Evolutionary conservation across 1,140 invertebrate genomes (phyloP).

Genomic region (Belonocnema kinseyi): DNA sequence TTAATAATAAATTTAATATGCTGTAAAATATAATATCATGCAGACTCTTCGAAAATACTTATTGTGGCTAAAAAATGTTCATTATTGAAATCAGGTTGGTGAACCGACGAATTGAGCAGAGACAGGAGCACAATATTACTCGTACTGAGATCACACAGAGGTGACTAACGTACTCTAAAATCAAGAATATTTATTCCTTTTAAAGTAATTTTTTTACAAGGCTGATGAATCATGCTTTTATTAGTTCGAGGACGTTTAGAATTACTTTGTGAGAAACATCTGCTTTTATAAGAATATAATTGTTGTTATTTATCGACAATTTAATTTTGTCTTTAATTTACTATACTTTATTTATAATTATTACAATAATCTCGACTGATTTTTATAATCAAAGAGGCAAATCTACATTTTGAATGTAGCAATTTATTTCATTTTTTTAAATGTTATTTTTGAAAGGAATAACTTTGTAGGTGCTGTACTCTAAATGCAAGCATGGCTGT

Average conservation of each 20-base stretch:
- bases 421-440: neutral
- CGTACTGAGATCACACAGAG: constrained; percentile 83
- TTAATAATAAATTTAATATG: neutral
- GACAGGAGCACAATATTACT: constrained; percentile 82
- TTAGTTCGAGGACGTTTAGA: constrained; percentile 6
- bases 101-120: constrained; percentile 82
- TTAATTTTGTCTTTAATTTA: too few species aligned
- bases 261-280: neutral
- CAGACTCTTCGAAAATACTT: too few species aligned
- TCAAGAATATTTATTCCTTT: constrained; percentile 17
- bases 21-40: neutral
- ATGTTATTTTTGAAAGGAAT: too few species aligned
- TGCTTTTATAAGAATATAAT: neutral
- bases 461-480: neutral
- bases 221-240: constrained; percentile 20
- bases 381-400: too few species aligned
- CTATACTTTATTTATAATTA: too few species aligned
- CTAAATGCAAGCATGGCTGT: constrained; percentile 1
- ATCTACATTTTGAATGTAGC: too few species aligned
- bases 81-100: constrained; percentile 77
- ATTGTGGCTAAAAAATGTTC: neutral
- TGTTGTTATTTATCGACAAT: too few species aligned
- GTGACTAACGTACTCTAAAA: constrained; percentile 74
- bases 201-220: neutral
- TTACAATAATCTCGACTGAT: too few species aligned